Evolutionary conservation across 2,888 invertebrate genomes (phyloP).

Genomic region (Acrobasis repandana): DNA sequence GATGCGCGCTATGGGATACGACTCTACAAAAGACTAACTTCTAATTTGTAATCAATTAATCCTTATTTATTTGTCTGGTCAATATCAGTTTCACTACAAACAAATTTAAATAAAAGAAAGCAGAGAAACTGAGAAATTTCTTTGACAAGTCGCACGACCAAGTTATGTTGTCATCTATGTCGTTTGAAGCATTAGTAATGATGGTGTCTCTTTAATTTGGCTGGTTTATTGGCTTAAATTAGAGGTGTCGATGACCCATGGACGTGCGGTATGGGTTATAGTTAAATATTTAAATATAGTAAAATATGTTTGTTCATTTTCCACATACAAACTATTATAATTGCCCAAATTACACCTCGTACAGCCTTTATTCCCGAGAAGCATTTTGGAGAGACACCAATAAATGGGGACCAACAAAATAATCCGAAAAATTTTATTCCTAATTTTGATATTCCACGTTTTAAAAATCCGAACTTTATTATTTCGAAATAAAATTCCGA

Average conservation of each 20-base stretch:
- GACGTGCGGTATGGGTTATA: conserved; percentile 40
- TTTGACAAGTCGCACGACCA: conserved; percentile 41
- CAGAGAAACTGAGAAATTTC: conserved; percentile 35
- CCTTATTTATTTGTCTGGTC: conserved; percentile 48
- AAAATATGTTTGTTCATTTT: conserved; percentile 22
- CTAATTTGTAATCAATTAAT: background rate
- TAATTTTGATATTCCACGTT: too few species aligned
- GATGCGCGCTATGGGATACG: too few species aligned
- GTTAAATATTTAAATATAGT: conserved; percentile 37
- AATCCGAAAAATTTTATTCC: too few species aligned
- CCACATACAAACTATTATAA: conserved; percentile 14
- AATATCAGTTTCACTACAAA: conserved; percentile 51
- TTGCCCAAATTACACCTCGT: background rate
- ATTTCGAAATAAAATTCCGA: too few species aligned
- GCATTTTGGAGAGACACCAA: too few species aligned
- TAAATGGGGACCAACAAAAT: too few species aligned
- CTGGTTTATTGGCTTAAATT: conserved; percentile 46
- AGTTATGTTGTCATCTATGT: conserved; percentile 34
- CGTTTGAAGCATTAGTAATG: conserved; percentile 27
- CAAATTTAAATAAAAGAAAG: conserved; percentile 63
- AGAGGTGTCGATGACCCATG: conserved; percentile 56
- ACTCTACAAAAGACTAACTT: too few species aligned
- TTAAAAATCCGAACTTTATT: too few species aligned
- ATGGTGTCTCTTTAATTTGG: conserved; percentile 31
- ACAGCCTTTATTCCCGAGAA: too few species aligned